These are phyloP conservation scores for Artemia franciscana DNA, from an alignment of 1,140 invertebrate species.

Conservation along the genomic window DNA sequence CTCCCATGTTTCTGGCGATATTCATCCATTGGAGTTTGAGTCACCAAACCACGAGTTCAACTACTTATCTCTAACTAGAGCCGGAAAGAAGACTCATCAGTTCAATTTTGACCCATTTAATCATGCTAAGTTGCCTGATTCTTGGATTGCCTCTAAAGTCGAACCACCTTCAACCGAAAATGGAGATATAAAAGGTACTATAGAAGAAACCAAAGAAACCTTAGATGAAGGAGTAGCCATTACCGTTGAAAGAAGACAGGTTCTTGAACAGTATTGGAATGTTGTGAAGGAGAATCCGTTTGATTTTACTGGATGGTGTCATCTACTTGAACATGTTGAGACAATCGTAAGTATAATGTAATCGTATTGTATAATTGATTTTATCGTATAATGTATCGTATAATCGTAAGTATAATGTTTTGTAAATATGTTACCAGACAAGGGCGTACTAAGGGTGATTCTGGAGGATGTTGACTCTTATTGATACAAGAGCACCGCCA, in stretches of 20 bases:
- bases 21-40: not conserved
- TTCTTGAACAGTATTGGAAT: slow-evolving; percentile 3
- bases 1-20: not conserved
- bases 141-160: not conserved
- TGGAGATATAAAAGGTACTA: not conserved
- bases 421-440: too few species aligned
- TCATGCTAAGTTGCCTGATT: not conserved
- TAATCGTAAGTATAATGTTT: too few species aligned
- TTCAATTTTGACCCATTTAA: not conserved
- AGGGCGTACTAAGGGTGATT: too few species aligned
- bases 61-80: not conserved
- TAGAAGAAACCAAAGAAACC: not conserved
- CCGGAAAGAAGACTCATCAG: not conserved
- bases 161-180: not conserved
- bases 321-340: not conserved
- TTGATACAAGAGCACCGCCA: too few species aligned
- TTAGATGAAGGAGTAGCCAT: not conserved
- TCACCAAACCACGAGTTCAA: not conserved
- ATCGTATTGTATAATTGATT: too few species aligned
- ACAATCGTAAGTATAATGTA: slow-evolving; percentile 1
- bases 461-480: too few species aligned
- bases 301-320: slow-evolving; percentile 1
- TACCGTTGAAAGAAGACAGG: not conserved
- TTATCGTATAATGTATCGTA: too few species aligned
- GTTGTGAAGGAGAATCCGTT: not conserved